phyloP scores from a whole-genome alignment of 2,888 invertebrate species.

The Latheticus oryzae region DNA sequence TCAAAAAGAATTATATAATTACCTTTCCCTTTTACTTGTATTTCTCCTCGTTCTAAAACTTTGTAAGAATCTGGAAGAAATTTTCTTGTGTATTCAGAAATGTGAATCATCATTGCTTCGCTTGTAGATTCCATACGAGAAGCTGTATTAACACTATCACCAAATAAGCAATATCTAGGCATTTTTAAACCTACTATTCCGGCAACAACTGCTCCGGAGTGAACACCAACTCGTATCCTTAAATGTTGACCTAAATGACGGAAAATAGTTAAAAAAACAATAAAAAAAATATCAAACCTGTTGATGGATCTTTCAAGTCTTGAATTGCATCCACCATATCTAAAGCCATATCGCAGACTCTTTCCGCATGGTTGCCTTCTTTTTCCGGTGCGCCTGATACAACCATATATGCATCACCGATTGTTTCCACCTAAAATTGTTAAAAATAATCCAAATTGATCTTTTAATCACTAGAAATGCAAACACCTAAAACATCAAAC shows the following conservation, averaged over 20 bases:
- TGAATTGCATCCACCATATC: slow-evolving; percentile 96
- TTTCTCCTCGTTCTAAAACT: slow-evolving; percentile 83
- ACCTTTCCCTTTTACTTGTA: slow-evolving; percentile 93
- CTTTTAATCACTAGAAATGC: too few species aligned
- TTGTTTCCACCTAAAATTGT: slow-evolving; percentile 88
- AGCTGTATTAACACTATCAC: slow-evolving; percentile 92
- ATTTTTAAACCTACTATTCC: slow-evolving; percentile 95
- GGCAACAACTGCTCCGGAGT: slow-evolving; percentile 92
- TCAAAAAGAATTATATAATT: slow-evolving; percentile 7
- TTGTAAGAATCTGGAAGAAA: slow-evolving; percentile 80
- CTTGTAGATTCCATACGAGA: slow-evolving; percentile 94
- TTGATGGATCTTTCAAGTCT: slow-evolving; percentile 91
- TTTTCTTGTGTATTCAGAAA: slow-evolving; percentile 88
- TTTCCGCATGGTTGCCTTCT: slow-evolving; percentile 89
- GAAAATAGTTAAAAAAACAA: too few species aligned
- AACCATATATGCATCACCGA: slow-evolving; percentile 98
- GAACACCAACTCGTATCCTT: slow-evolving; percentile 86
- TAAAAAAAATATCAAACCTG: too few species aligned
- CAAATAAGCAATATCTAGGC: slow-evolving; percentile 89
- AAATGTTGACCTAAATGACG: slow-evolving; percentile 83
- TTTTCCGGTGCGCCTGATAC: slow-evolving; percentile 95
- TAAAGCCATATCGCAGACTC: slow-evolving; percentile 94
- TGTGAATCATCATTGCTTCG: slow-evolving; percentile 93
- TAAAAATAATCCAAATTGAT: too few species aligned
- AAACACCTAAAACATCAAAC: too few species aligned